Conservation (phyloP, 2,888 invertebrate genomes). For the Hypomecis punctinalis region DNA sequence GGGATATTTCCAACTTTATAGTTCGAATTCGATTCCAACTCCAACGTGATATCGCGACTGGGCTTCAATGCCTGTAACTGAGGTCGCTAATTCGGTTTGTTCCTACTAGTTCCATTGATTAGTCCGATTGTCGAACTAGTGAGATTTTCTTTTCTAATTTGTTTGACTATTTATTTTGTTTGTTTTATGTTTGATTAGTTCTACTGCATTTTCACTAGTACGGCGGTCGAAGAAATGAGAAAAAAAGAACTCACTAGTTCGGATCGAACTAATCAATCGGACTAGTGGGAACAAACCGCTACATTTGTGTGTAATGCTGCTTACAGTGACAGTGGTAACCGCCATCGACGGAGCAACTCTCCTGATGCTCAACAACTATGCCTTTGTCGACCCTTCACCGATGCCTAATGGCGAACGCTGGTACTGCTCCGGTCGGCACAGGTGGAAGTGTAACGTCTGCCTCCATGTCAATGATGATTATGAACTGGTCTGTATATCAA, state of each 20-base stretch:
- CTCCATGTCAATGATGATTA: slow-evolving; percentile 79
- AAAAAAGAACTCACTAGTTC: background rate
- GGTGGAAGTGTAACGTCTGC: slow-evolving; percentile 73
- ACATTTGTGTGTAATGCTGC: slow-evolving; percentile 27
- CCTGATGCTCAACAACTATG: slow-evolving; percentile 75
- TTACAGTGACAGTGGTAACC: slow-evolving; percentile 78
- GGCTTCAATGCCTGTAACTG: too few species aligned
- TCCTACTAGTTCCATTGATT: too few species aligned
- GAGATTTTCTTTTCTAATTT: too few species aligned
- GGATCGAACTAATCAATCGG: background rate
- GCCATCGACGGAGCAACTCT: slow-evolving; percentile 76
- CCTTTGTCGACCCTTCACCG: slow-evolving; percentile 75
- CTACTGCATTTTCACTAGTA: too few species aligned
- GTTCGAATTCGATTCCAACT: too few species aligned
- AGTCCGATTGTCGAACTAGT: too few species aligned
- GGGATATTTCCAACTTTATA: too few species aligned
- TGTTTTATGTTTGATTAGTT: too few species aligned
- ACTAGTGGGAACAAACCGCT: slow-evolving; percentile 1
- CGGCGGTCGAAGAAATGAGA: background rate
- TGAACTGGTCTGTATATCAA: slow-evolving; percentile 74
- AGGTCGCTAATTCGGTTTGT: too few species aligned
- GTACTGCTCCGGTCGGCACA: slow-evolving; percentile 74
- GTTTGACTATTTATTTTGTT: too few species aligned
- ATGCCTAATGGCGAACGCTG: slow-evolving; percentile 75
- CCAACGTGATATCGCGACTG: too few species aligned